Evolutionary conservation across 35 echinoderm and acorn worm species (phyloP).

Genomic region (Lytechinus pictus): DNA sequence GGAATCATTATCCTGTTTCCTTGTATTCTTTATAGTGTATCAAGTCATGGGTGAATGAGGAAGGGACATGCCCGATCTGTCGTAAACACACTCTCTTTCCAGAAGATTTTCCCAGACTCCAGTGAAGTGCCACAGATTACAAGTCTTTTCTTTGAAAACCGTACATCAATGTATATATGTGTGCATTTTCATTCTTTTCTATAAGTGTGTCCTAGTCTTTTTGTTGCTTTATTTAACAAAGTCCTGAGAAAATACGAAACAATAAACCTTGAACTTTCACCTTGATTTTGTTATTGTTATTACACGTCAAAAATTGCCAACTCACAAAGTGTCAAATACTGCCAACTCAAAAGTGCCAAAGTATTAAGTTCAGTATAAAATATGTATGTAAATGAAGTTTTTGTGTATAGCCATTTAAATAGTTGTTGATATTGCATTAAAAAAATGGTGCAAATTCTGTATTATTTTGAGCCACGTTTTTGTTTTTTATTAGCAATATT

Average conservation of each 20-base stretch:
- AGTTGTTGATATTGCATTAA: background rate
- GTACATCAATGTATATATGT: background rate
- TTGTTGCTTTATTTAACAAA: background rate
- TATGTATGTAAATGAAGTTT: background rate
- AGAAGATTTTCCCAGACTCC: background rate
- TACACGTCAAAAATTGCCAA: background rate
- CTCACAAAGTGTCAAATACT: background rate
- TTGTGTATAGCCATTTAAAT: background rate
- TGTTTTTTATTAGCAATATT: background rate
- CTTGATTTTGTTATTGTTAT: background rate
- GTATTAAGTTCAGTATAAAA: background rate
- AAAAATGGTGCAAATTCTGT: background rate
- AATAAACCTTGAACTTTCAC: constrained; percentile 1
- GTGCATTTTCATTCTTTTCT: background rate
- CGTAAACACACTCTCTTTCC: constrained; percentile 31
- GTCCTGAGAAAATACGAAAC: background rate
- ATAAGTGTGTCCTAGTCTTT: too few species aligned
- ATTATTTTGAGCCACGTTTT: background rate
- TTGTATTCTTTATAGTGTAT: background rate
- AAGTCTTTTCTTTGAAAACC: background rate
- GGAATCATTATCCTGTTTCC: background rate
- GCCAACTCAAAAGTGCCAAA: background rate
- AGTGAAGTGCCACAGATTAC: background rate
- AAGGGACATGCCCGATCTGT: constrained; percentile 21
- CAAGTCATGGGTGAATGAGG: constrained; percentile 19